Evolutionary conservation across 1,140 invertebrate species (phyloP).

Genomic region (Liolophura sinensis): DNA sequence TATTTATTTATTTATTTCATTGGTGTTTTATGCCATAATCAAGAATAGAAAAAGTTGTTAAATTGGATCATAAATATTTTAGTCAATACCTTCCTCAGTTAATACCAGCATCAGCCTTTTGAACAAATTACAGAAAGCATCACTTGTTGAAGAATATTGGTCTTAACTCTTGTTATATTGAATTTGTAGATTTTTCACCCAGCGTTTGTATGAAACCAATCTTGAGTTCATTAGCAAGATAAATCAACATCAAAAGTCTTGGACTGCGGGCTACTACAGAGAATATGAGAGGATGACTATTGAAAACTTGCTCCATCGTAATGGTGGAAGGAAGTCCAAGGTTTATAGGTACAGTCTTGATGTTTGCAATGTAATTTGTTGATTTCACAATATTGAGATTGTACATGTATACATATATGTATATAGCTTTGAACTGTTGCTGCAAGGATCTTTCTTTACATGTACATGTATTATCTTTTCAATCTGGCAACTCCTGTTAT

Average conservation of each 20-base stretch:
- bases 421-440: too few species aligned
- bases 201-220: constrained; percentile 22
- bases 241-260: constrained; percentile 57
- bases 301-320: constrained; percentile 49
- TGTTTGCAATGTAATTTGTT: too few species aligned
- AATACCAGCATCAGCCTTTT: neutral
- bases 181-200: neutral
- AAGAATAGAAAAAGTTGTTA: too few species aligned
- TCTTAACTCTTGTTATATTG: neutral
- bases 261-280: constrained; percentile 58
- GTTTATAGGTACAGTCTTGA: constrained; percentile 32
- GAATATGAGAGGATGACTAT: constrained; percentile 53
- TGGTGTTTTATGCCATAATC: too few species aligned
- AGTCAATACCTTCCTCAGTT: too few species aligned
- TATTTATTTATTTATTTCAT: too few species aligned
- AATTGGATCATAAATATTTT: too few species aligned
- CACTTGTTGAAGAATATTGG: constrained; percentile 1
- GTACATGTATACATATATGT: too few species aligned
- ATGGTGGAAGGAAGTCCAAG: constrained; percentile 53
- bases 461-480: too few species aligned
- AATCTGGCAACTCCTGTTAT: too few species aligned
- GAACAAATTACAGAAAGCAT: neutral
- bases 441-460: too few species aligned
- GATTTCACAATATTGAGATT: too few species aligned
- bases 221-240: constrained; percentile 53